Evolutionary conservation across 2,113 vertebrate species (phyloP).

Genomic region (Malurus melanocephalus): DNA sequence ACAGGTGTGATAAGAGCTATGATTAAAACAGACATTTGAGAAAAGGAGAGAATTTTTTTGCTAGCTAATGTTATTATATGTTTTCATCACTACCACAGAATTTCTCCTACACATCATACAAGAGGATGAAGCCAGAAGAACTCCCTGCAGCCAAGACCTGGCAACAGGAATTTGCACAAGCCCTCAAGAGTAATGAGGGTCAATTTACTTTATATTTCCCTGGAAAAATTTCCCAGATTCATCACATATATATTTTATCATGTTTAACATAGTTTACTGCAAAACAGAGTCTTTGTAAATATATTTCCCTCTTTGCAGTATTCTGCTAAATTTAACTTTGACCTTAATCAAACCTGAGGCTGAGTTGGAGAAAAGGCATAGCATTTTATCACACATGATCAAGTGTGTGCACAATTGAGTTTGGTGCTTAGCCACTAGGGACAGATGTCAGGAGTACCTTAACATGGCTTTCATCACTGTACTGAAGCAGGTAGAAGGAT

Average conservation of each 20-base stretch:
- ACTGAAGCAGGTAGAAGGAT: neutral
- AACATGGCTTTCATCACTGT: neutral
- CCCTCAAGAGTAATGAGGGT: neutral
- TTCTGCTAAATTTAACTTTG: conserved; percentile 5
- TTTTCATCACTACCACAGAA: neutral
- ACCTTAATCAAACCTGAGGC: conserved; percentile 1
- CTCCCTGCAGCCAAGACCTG: neutral
- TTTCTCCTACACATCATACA: neutral
- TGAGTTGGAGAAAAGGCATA: neutral
- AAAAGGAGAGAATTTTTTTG: neutral
- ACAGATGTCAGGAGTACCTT: neutral
- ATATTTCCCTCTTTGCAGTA: neutral
- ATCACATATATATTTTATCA: neutral
- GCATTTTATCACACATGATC: neutral
- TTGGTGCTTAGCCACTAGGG: neutral
- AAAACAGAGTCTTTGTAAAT: neutral
- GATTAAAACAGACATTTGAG: neutral
- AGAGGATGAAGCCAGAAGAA: neutral
- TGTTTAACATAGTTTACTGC: neutral
- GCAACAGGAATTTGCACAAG: neutral
- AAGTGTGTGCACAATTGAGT: fast-evolving
- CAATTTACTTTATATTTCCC: neutral
- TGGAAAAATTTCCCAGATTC: neutral
- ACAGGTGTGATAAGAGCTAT: neutral
- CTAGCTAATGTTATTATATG: neutral